Evolutionary conservation across 1,140 invertebrate species (phyloP), one percentile per base, ranked within the genome.

Genomic region (Ostrea denselamellosa): DNA sequence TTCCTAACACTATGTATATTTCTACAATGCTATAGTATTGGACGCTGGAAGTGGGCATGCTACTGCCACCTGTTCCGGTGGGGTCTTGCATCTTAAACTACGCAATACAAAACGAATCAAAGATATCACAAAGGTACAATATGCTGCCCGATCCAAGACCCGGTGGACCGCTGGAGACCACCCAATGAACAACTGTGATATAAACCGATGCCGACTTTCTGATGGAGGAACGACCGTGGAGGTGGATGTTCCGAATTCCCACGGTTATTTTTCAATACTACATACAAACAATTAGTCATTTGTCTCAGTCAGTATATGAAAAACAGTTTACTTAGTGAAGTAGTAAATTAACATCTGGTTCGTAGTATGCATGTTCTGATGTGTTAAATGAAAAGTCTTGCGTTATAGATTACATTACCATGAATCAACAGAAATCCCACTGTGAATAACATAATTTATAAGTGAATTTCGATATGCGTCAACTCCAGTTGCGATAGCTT

Each of bases 1-100:
- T 44, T 44, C 34, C 34, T 44, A 44, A 44, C 34, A 44, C 2
- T 44, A 44, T 44, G 34, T 44, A 44, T 44, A 44, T 44, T 44
- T 44, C 56, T 53, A 0, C 8, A 14, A 12, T 53, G 14, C 77
- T 65, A 0, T 56, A 93, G 92, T 88, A 56, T 86, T 83, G 54
- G 92, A 92, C 71, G 92, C 91, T 5, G 92, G 92, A 28, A 90
- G 90, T 85, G 92, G 92, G 0, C 90, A 90, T 83, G 44, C 92
- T 19, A 88, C 85, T 25, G 92, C 89, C 19, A 68, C 84, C 2
- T 93, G 92, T 81, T 85, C 86, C 12, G 90, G 90, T 52, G 71
- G 84, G 12, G 87, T 65, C 0, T 82, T 93, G 25, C 88, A 81
- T 54, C 91, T 93, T 28, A 84, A 22, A 56, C 85, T 93, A 5